phyloP scores from a whole-genome alignment of 2,113 vertebrate species.

The Sphaerodactylus townsendi region DNA sequence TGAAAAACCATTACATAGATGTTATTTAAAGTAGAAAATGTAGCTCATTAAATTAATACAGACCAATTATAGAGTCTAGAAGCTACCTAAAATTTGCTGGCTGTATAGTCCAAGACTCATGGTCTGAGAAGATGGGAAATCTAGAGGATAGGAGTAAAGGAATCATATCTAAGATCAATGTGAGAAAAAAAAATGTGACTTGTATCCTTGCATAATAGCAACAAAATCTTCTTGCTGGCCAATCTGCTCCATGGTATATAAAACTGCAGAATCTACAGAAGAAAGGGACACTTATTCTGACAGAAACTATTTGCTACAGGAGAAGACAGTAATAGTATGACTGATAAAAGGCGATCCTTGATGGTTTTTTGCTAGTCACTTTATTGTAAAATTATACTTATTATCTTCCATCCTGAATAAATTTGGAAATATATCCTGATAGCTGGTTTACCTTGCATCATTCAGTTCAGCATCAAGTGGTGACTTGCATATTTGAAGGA shows the following conservation, averaged over 20 bases:
- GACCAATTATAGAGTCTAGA: no score
- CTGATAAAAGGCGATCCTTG: slow-evolving; percentile 1
- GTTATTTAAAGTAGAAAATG: no score
- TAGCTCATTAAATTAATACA: no score
- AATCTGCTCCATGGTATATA: not conserved
- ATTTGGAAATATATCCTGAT: not conserved
- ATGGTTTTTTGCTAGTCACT: not conserved
- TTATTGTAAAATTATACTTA: slow-evolving; percentile 3
- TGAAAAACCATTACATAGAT: no score
- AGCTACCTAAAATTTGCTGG: no score
- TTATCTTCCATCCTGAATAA: slow-evolving; percentile 7
- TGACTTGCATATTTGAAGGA: not conserved
- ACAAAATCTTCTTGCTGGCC: not conserved
- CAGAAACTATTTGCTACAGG: slow-evolving; percentile 4
- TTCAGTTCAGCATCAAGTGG: not conserved
- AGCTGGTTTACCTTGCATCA: not conserved
- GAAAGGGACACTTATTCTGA: slow-evolving; percentile 10
- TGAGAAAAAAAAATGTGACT: slow-evolving; percentile 15
- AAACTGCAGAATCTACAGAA: slow-evolving; percentile 1
- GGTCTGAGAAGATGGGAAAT: no score
- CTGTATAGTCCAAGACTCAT: no score
- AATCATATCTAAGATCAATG: slow-evolving; percentile 18
- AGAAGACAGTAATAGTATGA: not conserved
- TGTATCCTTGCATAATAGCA: not conserved
- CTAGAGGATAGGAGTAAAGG: no score